Evolutionary conservation across 2,113 vertebrate species (phyloP).

Genomic region (Pedionomus torquatus): DNA sequence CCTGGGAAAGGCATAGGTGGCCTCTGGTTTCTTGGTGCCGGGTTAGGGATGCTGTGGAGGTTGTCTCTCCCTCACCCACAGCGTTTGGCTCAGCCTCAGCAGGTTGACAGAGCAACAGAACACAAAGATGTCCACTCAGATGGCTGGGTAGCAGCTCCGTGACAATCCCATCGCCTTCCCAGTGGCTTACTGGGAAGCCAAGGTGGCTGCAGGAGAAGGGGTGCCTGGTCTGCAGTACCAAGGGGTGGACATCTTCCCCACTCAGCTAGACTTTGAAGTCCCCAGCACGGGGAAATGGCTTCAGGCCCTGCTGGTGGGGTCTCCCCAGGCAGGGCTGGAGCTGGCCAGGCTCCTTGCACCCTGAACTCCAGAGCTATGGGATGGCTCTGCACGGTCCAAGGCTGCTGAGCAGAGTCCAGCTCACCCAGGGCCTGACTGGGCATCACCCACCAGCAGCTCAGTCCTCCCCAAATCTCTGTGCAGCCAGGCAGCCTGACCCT

Average conservation of each 20-base stretch:
- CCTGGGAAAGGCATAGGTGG: not conserved
- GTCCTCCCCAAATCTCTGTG: not conserved
- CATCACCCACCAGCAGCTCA: not conserved
- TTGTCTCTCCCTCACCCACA: not conserved
- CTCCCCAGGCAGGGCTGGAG: not conserved
- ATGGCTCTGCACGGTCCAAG: not conserved
- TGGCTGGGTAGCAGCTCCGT: not conserved
- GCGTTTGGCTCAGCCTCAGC: not conserved
- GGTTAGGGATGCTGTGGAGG: not conserved
- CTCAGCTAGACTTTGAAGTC: not conserved
- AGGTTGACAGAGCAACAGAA: not conserved
- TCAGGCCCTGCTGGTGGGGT: not conserved
- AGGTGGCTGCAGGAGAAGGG: not conserved
- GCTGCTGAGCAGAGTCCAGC: not conserved
- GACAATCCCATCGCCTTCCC: not conserved
- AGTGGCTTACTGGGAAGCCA: not conserved
- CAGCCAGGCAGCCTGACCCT: not conserved
- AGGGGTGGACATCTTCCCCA: not conserved
- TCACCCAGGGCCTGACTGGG: not conserved
- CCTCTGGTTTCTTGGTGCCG: rapidly evolving
- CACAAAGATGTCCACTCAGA: not conserved
- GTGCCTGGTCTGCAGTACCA: not conserved
- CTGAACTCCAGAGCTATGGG: not conserved
- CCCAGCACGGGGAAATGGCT: not conserved
- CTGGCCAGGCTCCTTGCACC: not conserved